Evolutionary conservation across 1,140 invertebrate species (phyloP).

Genomic region (Psilanteris sp.): DNA sequence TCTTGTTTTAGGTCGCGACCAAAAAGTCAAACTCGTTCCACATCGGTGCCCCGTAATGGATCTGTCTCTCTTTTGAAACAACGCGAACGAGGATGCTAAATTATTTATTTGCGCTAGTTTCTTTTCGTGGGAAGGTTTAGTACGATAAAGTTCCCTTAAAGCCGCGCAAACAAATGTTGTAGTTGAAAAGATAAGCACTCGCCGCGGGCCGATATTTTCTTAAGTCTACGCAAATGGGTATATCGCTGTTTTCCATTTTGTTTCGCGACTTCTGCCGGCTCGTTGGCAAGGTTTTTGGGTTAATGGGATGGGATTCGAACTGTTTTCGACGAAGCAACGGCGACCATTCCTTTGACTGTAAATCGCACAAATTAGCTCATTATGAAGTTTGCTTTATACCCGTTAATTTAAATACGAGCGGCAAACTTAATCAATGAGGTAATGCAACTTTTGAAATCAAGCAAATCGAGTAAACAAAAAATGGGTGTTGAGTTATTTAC

Average conservation of each 20-base stretch:
- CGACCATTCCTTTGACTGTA: neutral
- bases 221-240: slow-evolving; percentile 20
- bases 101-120: slow-evolving; percentile 62
- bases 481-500: too few species aligned
- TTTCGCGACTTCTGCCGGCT: neutral
- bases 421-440: too few species aligned
- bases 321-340: too few species aligned
- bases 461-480: too few species aligned
- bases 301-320: neutral
- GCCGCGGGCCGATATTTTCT: slow-evolving; percentile 34
- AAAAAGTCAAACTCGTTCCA: slow-evolving; percentile 43
- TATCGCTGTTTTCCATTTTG: slow-evolving; percentile 2
- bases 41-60: slow-evolving; percentile 26
- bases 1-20: slow-evolving; percentile 33
- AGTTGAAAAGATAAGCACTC: slow-evolving; percentile 40
- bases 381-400: slow-evolving; percentile 1
- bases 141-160: slow-evolving; percentile 47
- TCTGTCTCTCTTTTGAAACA: slow-evolving; percentile 47
- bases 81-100: slow-evolving; percentile 49
- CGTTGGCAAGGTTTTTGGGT: neutral
- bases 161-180: slow-evolving; percentile 41
- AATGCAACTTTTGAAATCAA: too few species aligned
- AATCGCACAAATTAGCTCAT: neutral
- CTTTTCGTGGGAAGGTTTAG: slow-evolving; percentile 39
- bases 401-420: too few species aligned